These are phyloP conservation scores for Takifugu flavidus DNA, from an alignment of 2,113 vertebrate genomes.

Conservation along the genomic window DNA sequence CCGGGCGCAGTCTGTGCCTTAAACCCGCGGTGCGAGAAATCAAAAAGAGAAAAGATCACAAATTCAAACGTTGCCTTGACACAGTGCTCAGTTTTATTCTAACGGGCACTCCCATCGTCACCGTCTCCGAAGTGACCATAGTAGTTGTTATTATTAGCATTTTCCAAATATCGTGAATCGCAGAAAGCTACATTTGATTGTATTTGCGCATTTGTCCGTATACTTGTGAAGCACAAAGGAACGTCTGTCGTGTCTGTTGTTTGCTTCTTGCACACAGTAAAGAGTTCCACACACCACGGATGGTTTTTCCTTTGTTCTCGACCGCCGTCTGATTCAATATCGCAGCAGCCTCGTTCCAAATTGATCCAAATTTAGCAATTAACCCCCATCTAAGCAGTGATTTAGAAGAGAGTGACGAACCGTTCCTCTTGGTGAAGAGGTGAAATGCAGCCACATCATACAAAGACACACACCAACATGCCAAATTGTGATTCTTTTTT, in stretches of 20 bases:
- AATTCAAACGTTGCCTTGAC: constrained; percentile 34
- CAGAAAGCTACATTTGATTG: not conserved
- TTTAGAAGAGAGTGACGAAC: too few relatives aligned
- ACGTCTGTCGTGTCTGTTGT: not conserved
- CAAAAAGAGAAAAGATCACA: not conserved
- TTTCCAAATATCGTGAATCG: not conserved
- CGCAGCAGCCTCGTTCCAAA: too few relatives aligned
- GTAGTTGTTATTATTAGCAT: not conserved
- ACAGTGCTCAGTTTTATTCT: not conserved
- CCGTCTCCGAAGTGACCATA: constrained; percentile 19
- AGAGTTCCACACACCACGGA: not conserved
- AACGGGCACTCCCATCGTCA: not conserved
- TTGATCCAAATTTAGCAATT: too few relatives aligned
- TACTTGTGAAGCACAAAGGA: constrained; percentile 11
- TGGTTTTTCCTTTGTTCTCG: not conserved
- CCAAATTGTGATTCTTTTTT: too few relatives aligned
- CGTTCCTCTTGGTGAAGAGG: too few relatives aligned
- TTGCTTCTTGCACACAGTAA: constrained; percentile 8
- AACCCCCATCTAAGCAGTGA: too few relatives aligned
- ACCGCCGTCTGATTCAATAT: not conserved
- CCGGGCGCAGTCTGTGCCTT: constrained; percentile 49
- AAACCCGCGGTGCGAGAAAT: constrained; percentile 2
- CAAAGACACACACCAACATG: too few relatives aligned
- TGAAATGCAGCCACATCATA: too few relatives aligned
- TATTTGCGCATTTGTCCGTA: not conserved